phyloP scores from a whole-genome alignment of 2,888 invertebrate genomes.

The Drosophila atroscutellata region DNA sequence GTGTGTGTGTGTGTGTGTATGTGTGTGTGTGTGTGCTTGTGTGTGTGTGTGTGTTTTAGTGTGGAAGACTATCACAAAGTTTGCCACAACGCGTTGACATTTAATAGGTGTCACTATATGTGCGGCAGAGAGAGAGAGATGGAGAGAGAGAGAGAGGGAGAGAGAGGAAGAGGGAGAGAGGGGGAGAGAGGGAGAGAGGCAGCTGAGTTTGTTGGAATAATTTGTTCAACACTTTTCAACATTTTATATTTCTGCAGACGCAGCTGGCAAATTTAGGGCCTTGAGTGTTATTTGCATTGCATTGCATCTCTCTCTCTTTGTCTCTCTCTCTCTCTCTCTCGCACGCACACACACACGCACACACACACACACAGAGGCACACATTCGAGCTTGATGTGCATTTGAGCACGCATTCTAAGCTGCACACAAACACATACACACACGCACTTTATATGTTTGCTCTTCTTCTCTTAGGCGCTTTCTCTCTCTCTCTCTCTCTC shows the following conservation, averaged over 20 bases:
- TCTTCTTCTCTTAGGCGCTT: neutral
- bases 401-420: slow-evolving; percentile 62
- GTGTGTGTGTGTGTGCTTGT: neutral
- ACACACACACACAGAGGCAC: neutral
- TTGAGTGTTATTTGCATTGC: slow-evolving; percentile 57
- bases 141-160: rapidly evolving
- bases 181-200: neutral
- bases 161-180: neutral
- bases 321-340: neutral
- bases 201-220: slow-evolving; percentile 52
- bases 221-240: slow-evolving; percentile 45
- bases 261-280: slow-evolving; percentile 52
- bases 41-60: no score
- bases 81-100: slow-evolving; percentile 55
- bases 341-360: neutral
- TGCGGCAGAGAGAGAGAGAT: neutral
- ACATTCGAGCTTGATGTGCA: slow-evolving; percentile 44
- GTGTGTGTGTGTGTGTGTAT: neutral
- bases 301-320: slow-evolving; percentile 4
- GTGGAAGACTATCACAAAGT: slow-evolving; percentile 36
- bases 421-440: slow-evolving; percentile 20
- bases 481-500: neutral
- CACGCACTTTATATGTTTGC: neutral
- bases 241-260: slow-evolving; percentile 51
- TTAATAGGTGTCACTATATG: slow-evolving; percentile 54